Base-by-base conservation (phyloP, 2,888 invertebrate species). In the Apeira syringaria region DNA sequence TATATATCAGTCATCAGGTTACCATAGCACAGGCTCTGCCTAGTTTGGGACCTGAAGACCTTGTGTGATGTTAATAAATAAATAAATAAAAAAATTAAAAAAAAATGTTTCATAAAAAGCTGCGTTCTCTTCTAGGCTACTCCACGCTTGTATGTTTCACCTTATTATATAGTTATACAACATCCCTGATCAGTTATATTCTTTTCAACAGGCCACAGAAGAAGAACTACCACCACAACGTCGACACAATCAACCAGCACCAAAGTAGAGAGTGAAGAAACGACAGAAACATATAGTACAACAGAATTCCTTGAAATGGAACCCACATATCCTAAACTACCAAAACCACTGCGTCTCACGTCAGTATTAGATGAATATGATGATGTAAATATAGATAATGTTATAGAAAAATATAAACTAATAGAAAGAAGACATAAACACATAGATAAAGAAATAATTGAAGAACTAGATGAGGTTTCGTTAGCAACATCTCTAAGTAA, bases 141-240 rank as follows among this genome's bases (percentile, higher is more conserved):
- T n/a, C n/a, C n/a, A n/a, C n/a, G n/a, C n/a, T n/a, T n/a, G n/a
- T n/a, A n/a, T n/a, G n/a, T n/a, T n/a, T n/a, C n/a, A n/a, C n/a
- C n/a, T n/a, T n/a, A n/a, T n/a, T n/a, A n/a, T n/a, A n/a, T n/a
- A n/a, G n/a, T n/a, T n/a, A n/a, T n/a, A n/a, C n/a, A n/a, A n/a
- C n/a, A n/a, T n/a, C n/a, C n/a, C n/a, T n/a, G n/a, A n/a, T n/a
- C n/a, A n/a, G n/a, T n/a, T n/a, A n/a, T n/a, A n/a, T 24, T 50
- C 49, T 47, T 3, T 29, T 52, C 47, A 47, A 27, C 76, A 89
- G 88, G 86, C 68, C 88, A 88, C 61, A 80, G 85, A 63, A 82
- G 88, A 84, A 88, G 86, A 82, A 86, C 81, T 31, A 78, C 80
- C n/a, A 78, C 84, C 37, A 68, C 77, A 0, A 75, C 82, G 45